phyloP scores from a whole-genome alignment of 2,888 invertebrate genomes.

The Gymnoscelis rufifasciata region DNA sequence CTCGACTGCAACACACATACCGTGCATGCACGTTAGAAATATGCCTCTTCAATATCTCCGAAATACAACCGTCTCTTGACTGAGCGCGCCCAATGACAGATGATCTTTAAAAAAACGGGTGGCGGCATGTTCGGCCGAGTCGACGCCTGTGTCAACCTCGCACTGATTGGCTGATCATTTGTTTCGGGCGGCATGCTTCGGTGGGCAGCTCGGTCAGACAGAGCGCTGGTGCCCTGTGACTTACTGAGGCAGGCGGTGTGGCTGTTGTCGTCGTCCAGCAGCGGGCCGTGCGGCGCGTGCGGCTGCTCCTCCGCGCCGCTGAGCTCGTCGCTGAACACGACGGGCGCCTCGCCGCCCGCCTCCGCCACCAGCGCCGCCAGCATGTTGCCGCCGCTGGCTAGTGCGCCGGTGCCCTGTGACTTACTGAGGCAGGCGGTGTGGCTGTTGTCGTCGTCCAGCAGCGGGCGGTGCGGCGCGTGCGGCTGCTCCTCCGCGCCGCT shows the following conservation, averaged over 20 bases:
- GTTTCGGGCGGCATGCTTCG: too few species aligned
- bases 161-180: too few species aligned
- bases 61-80: too few species aligned
- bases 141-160: too few species aligned
- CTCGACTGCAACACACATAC: conserved; percentile 84
- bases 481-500: conserved; percentile 78
- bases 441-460: conserved; percentile 92
- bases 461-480: conserved; percentile 82
- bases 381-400: conserved; percentile 78
- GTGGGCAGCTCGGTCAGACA: too few species aligned
- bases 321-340: conserved; percentile 97
- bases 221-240: too few species aligned
- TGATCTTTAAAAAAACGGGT: too few species aligned
- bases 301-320: conserved; percentile 78
- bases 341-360: conserved; percentile 92
- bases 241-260: conserved; percentile 96
- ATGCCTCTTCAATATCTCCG: too few species aligned
- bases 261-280: conserved; percentile 92
- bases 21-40: background rate
- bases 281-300: conserved; percentile 82
- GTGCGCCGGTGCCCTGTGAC: conserved; percentile 15
- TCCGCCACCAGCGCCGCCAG: conserved; percentile 94
- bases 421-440: conserved; percentile 82
- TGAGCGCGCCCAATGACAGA: too few species aligned
- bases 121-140: too few species aligned